Evolutionary conservation across 2,113 vertebrate genomes (phyloP).

Genomic region (Pedetes capensis): DNA sequence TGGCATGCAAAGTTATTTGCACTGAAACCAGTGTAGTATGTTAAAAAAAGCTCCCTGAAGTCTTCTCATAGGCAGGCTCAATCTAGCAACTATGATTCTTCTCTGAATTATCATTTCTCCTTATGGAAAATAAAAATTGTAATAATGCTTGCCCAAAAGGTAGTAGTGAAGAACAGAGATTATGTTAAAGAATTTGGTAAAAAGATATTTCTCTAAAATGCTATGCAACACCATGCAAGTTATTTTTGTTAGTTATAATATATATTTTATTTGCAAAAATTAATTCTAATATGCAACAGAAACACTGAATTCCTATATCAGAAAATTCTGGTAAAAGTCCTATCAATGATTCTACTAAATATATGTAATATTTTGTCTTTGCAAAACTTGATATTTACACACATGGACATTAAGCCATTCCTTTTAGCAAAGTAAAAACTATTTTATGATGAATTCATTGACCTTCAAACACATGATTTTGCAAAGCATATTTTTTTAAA

Average conservation of each 20-base stretch:
- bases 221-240: neutral
- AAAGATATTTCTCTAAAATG: neutral
- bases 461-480: neutral
- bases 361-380: neutral
- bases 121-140: neutral
- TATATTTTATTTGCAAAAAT: constrained; percentile 5
- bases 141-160: neutral
- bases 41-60: neutral
- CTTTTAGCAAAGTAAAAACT: neutral
- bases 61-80: neutral
- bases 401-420: neutral
- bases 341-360: neutral
- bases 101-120: neutral
- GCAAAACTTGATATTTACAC: neutral
- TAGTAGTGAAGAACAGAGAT: neutral
- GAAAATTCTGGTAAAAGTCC: neutral
- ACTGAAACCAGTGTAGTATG: neutral
- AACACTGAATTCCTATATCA: neutral
- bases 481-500: constrained; percentile 5
- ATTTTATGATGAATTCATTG: neutral
- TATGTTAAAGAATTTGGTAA: neutral
- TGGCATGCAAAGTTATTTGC: neutral
- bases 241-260: constrained; percentile 1
- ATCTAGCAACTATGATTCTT: neutral
- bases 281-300: neutral